A percentile compares a stretch with the other conserved stretches of the same genome.
Conservation (phyloP, 2,113 vertebrate species). For the Oncorhynchus keta region DNA sequence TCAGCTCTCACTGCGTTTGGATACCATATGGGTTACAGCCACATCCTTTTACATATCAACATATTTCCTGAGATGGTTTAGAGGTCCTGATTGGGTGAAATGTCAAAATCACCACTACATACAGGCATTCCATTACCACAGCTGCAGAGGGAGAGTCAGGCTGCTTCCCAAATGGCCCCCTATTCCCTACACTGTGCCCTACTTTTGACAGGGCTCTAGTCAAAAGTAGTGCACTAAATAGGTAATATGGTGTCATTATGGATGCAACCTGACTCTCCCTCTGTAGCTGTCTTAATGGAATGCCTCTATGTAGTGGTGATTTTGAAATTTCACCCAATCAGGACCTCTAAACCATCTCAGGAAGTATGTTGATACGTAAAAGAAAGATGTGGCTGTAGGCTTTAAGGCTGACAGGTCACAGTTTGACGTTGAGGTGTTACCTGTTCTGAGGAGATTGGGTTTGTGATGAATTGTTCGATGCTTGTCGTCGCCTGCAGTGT, state of each 20-base stretch:
- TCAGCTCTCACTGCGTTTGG: slow-evolving; percentile 30
- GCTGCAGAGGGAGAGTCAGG: not conserved
- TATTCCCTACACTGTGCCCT: too few relatives aligned
- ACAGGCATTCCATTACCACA: slow-evolving; percentile 47
- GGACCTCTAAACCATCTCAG: not conserved
- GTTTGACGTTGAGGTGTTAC: not conserved
- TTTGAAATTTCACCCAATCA: not conserved
- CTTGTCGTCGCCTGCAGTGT: slow-evolving; percentile 33
- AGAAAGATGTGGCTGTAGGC: too few relatives aligned
- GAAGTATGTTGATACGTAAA: not conserved
- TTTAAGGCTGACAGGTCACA: too few relatives aligned
- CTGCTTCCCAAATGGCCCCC: too few relatives aligned
- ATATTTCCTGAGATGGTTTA: not conserved
- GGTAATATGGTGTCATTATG: too few relatives aligned
- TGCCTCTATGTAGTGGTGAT: slow-evolving; percentile 5
- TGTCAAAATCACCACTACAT: not conserved
- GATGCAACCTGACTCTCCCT: too few relatives aligned
- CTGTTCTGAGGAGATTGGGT: slow-evolving; percentile 12
- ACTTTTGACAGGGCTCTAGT: too few relatives aligned
- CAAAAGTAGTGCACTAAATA: too few relatives aligned
- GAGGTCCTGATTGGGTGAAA: not conserved
- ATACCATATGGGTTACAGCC: slow-evolving; percentile 40
- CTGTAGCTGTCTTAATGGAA: slow-evolving; percentile 43
- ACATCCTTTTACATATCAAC: not conserved
- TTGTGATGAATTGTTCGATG: slow-evolving; percentile 27